Base-by-base conservation (phyloP, 1,140 invertebrate species). In the Plutomurus gul region DNA sequence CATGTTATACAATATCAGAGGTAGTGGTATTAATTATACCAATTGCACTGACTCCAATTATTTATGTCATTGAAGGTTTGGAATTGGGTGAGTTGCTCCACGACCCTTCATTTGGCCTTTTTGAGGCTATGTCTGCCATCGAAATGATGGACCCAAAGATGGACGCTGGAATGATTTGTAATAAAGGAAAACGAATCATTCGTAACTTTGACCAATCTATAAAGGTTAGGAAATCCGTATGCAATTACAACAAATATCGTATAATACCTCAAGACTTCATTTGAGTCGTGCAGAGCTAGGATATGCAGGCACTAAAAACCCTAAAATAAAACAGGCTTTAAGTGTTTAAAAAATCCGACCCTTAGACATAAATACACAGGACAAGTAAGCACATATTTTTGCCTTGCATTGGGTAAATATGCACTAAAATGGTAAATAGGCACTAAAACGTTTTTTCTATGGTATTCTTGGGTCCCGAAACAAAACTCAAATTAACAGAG, bases 71-170 rank as follows among this genome's bases (percentile, higher is more conserved):
- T 82, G n/a, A n/a, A 94, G 95, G 94, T 85, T 86, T 98, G 43
- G 88, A 94, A 83, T 87, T 97, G 46, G 96, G 95, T 18, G 95
- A 98, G 87, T 87, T 98, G 11, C 87, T 96, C 13, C 95, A 97
- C 85, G 95, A 97, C 90, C 92, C 94, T 72, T 86, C 94, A 20
- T 96, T 99, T 90, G 96, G 96, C 0, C 87, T 99, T 20, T 98
- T 98, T 89, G 97, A 99, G 87, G 97, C 97, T 0, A 99, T 99
- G 97, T 98, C 96, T 10, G 97, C 97, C 0, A 99, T 99, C 85
- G 97, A 99, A 87, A 98, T 99, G 95, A 99, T 99, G 97, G 97
- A 99, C 87, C 96, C 96, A 1, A 99, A 99, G 90, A 99, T 99
- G 97, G 97, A 99, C 90, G 96, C 96, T 47, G 97, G 97, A 25